Evolutionary conservation across 2,888 invertebrate species (phyloP).

Genomic region (Acleris laterana): DNA sequence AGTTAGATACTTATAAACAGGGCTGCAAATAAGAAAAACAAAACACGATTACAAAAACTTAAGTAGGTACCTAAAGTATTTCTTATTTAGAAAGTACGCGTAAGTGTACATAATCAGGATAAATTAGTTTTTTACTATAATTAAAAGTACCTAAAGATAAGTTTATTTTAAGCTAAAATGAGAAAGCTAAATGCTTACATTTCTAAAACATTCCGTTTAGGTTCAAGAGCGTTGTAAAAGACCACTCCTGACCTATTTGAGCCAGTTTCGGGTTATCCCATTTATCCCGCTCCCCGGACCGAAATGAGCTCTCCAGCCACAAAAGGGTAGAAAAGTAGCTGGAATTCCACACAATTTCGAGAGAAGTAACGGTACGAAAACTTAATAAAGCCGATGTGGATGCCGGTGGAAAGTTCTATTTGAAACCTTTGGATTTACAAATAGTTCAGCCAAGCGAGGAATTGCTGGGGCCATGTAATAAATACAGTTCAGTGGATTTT

Average conservation of each 20-base stretch:
- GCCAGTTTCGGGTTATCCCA: conserved; percentile 22
- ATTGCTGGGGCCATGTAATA: not conserved
- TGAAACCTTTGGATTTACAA: not conserved
- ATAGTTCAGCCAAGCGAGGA: too few species aligned
- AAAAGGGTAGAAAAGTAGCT: conserved; percentile 15
- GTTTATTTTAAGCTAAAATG: not conserved
- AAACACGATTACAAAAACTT: too few species aligned
- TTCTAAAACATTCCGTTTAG: conserved; percentile 6
- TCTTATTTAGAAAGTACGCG: too few species aligned
- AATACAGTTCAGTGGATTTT: not conserved
- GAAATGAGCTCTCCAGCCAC: conserved; percentile 10
- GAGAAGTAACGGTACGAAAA: conserved; percentile 14
- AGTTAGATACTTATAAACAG: too few species aligned
- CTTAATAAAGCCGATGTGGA: conserved; percentile 4
- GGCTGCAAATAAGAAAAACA: too few species aligned
- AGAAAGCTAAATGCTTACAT: not conserved
- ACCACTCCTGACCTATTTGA: conserved; percentile 13
- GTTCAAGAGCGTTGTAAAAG: conserved; percentile 8
- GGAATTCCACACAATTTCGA: conserved; percentile 15
- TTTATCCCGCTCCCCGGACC: conserved; percentile 16
- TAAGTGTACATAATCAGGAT: too few species aligned
- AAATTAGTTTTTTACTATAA: too few species aligned
- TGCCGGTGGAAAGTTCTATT: conserved; percentile 1
- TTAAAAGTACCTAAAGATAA: too few species aligned
- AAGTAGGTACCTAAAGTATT: too few species aligned